These are phyloP conservation scores for Salvator merianae DNA, from an alignment of 2,113 vertebrate species.

Conservation along the genomic window DNA sequence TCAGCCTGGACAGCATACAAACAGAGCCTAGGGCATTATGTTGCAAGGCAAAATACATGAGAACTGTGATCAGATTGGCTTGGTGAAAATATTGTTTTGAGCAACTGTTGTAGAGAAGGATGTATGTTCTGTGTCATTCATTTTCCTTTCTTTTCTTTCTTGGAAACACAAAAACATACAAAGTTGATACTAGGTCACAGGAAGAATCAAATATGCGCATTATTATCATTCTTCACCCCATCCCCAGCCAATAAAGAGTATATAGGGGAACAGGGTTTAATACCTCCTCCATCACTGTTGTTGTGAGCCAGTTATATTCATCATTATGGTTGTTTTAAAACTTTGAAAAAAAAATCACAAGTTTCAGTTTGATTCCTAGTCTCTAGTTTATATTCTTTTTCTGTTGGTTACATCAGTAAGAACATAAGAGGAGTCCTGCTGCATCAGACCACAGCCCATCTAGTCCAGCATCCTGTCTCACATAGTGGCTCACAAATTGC, in stretches of 20 bases:
- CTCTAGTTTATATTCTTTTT: background rate
- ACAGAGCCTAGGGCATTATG: background rate
- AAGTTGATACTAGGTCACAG: background rate
- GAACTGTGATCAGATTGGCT: background rate
- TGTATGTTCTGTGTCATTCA: background rate
- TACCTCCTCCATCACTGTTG: background rate
- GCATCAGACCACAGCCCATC: too few relatives aligned
- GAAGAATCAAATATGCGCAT: background rate
- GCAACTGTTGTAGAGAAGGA: background rate
- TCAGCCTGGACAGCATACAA: background rate
- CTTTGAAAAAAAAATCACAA: background rate
- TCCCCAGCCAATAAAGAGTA: background rate
- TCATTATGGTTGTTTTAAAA: background rate
- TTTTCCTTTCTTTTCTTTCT: background rate
- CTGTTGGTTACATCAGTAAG: background rate
- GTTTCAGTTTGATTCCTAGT: background rate
- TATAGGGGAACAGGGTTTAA: background rate
- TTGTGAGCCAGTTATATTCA: background rate
- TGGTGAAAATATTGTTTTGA: background rate
- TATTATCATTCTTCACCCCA: background rate
- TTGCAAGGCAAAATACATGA: background rate
- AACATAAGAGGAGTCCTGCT: too few relatives aligned
- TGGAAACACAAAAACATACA: too few relatives aligned
- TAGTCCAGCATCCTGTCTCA: too few relatives aligned
- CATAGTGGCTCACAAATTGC: too few relatives aligned